These are phyloP conservation scores for Sialis fuliginosa DNA, from an alignment of 2,888 invertebrate species.

Conservation along the genomic window DNA sequence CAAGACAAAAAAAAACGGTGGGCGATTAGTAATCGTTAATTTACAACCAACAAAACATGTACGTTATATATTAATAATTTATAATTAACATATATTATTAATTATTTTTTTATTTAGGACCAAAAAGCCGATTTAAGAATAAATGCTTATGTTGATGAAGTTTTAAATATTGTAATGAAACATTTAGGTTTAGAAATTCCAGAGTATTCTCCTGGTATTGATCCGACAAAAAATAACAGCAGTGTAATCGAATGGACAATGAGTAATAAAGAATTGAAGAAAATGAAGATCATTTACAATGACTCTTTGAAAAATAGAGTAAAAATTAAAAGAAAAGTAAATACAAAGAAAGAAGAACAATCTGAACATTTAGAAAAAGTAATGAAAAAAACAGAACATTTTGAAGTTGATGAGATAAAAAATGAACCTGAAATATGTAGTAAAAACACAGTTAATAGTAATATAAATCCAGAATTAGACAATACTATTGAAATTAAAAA, in stretches of 20 bases:
- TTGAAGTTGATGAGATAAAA: too few relatives aligned
- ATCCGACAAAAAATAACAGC: slow-evolving; percentile 42
- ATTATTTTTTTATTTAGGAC: slow-evolving; percentile 38
- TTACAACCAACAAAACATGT: slow-evolving; percentile 96
- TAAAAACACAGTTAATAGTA: too few relatives aligned
- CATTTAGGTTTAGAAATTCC: slow-evolving; percentile 57
- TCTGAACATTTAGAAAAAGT: too few relatives aligned
- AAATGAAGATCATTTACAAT: slow-evolving; percentile 42
- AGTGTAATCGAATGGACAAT: slow-evolving; percentile 57
- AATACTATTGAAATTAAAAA: too few relatives aligned
- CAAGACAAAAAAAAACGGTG: slow-evolving; percentile 66
- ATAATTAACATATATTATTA: not conserved
- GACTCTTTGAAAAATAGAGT: slow-evolving; percentile 22
- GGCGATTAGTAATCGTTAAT: slow-evolving; percentile 85
- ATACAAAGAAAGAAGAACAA: too few relatives aligned
- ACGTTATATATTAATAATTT: slow-evolving; percentile 14
- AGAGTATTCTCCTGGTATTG: slow-evolving; percentile 41
- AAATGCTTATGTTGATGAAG: slow-evolving; percentile 74
- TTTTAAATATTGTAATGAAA: slow-evolving; percentile 57
- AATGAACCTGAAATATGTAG: too few relatives aligned
- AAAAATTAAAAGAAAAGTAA: slow-evolving; percentile 7
- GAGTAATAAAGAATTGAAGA: slow-evolving; percentile 34
- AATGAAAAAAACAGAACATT: too few relatives aligned
- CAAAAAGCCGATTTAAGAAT: slow-evolving; percentile 80
- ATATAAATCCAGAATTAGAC: too few relatives aligned